Conservation (phyloP, 1,140 invertebrate species). For the Phymorhynchus buccinoides region DNA sequence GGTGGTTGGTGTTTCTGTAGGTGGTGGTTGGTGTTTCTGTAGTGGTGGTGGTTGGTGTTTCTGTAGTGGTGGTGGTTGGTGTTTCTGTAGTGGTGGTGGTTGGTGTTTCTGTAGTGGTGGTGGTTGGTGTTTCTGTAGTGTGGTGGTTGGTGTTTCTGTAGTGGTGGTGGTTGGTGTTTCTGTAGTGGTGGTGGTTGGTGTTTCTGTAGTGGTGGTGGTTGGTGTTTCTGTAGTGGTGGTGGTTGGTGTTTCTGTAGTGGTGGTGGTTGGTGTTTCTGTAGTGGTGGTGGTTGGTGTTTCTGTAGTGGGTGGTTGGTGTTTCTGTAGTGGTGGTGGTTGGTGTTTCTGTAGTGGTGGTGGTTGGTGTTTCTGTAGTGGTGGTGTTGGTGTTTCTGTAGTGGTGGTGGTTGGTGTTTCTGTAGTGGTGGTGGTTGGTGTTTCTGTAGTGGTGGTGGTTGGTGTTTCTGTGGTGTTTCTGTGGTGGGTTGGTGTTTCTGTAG, state of each 20-base stretch:
- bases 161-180: not conserved
- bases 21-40: not conserved
- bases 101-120: not conserved
- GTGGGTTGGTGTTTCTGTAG: constrained; percentile 30
- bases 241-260: not conserved
- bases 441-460: not conserved
- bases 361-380: constrained; percentile 5
- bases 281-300: not conserved
- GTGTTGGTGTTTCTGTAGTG: not conserved
- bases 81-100: not conserved
- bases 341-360: not conserved
- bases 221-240: not conserved
- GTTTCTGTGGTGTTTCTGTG: not conserved
- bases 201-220: not conserved
- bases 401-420: constrained; percentile 21
- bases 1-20: not conserved
- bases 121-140: constrained; percentile 13
- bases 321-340: constrained; percentile 3
- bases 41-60: constrained; percentile 10
- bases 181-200: constrained; percentile 29
- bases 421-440: not conserved
- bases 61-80: constrained; percentile 17
- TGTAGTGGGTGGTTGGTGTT: constrained; percentile 1
- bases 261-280: not conserved
- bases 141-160: not conserved